These are phyloP conservation scores for Cromileptes altivelis DNA, from an alignment of 2,113 vertebrate genomes.

Conservation along the genomic window DNA sequence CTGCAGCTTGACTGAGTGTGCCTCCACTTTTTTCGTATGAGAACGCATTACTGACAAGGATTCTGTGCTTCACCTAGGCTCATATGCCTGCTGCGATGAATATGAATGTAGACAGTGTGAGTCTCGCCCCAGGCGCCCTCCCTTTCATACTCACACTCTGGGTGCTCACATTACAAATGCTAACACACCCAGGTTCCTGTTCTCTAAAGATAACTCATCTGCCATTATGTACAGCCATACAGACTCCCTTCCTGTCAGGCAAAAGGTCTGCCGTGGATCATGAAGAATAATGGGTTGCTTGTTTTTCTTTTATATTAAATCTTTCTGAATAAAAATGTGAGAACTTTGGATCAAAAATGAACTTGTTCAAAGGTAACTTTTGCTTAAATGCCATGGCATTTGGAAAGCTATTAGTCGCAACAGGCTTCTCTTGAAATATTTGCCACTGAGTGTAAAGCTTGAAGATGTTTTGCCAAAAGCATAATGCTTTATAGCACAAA, in stretches of 20 bases:
- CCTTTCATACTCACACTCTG: slow-evolving; percentile 3
- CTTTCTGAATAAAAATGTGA: not conserved
- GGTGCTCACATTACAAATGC: slow-evolving; percentile 5
- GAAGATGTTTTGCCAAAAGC: not conserved
- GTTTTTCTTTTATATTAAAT: not conserved
- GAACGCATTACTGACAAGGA: not conserved
- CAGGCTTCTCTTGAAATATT: not conserved
- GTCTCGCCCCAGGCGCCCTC: not conserved
- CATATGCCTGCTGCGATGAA: not conserved
- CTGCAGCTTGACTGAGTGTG: not conserved
- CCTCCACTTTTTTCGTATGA: not conserved
- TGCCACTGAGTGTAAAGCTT: not conserved
- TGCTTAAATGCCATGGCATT: not conserved
- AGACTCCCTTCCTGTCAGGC: slow-evolving; percentile 1
- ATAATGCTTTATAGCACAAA: not conserved
- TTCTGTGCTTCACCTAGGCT: slow-evolving; percentile 21
- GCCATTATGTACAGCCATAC: slow-evolving; percentile 37
- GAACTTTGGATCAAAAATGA: not conserved
- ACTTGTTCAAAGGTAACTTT: not conserved
- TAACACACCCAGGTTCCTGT: slow-evolving; percentile 28
- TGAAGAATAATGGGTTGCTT: not conserved
- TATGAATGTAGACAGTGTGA: slow-evolving; percentile 10
- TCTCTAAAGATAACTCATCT: slow-evolving; percentile 42
- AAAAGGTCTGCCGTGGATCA: not conserved
- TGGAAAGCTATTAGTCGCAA: slow-evolving; percentile 3